Evolutionary conservation across 2,888 invertebrate species (phyloP).

Genomic region (Ptycholaimellus sp.): DNA sequence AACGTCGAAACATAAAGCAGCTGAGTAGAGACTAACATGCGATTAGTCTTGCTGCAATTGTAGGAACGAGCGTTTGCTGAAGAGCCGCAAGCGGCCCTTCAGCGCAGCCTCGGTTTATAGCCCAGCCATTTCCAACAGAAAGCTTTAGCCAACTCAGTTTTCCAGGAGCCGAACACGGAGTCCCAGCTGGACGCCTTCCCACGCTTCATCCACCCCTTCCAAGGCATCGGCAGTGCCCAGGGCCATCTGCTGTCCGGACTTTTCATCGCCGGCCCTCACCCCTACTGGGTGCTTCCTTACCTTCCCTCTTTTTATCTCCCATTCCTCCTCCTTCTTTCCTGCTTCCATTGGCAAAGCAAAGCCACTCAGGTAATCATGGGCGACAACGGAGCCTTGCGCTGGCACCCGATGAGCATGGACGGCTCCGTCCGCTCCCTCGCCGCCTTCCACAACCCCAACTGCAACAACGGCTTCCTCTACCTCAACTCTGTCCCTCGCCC

Average conservation of each 20-base stretch:
- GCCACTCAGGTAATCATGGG: constrained; percentile 30
- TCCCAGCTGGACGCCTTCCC: constrained; percentile 8
- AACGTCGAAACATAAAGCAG: too few species aligned
- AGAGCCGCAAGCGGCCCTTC: too few species aligned
- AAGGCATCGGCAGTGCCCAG: constrained; percentile 12
- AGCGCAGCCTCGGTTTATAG: too few species aligned
- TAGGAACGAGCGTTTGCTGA: too few species aligned
- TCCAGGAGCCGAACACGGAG: too few species aligned
- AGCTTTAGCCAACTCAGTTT: too few species aligned
- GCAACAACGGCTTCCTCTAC: constrained; percentile 77
- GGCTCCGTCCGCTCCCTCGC: constrained; percentile 61
- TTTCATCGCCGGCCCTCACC: constrained; percentile 63
- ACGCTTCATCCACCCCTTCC: constrained; percentile 12
- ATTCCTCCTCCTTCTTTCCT: too few species aligned
- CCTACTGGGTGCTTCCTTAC: constrained; percentile 46
- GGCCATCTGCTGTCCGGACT: constrained; percentile 40
- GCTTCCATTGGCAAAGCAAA: too few species aligned
- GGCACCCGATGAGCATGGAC: constrained; percentile 68
- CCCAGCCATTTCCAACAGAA: too few species aligned
- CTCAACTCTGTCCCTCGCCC: too few species aligned
- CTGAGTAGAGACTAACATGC: too few species aligned
- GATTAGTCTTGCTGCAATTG: too few species aligned
- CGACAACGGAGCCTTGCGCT: constrained; percentile 50
- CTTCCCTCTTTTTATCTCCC: neutral
- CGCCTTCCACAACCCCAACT: constrained; percentile 82